Conservation (phyloP, 2,113 vertebrate genomes). For the Rhagologus leucostigma region DNA sequence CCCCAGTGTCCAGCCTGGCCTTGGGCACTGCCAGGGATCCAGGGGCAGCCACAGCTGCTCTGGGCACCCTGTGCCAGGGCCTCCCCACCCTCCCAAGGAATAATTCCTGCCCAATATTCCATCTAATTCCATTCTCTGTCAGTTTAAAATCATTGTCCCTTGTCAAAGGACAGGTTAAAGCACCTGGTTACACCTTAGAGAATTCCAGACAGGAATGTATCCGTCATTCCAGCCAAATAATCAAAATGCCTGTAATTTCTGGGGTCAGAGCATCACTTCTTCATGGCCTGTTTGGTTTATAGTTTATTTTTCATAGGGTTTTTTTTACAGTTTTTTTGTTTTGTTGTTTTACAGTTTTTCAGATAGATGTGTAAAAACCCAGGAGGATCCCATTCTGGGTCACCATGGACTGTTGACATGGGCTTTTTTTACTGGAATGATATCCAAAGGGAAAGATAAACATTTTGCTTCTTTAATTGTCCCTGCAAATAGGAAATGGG, state of each 20-base stretch:
- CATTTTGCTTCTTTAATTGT: background rate
- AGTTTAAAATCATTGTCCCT: background rate
- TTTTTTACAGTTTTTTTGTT: background rate
- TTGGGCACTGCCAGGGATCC: background rate
- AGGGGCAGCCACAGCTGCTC: background rate
- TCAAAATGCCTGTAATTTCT: background rate
- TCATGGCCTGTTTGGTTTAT: background rate
- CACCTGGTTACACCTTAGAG: background rate
- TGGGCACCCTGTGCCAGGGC: background rate
- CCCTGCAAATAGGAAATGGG: background rate
- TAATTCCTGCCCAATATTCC: background rate
- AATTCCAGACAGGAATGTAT: background rate
- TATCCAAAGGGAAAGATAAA: background rate
- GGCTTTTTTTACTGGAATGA: background rate
- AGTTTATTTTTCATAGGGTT: background rate
- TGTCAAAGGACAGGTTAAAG: background rate
- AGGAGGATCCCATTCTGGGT: background rate
- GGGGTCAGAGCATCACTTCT: background rate
- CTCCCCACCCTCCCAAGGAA: fast-evolving
- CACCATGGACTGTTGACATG: background rate
- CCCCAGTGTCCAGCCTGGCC: background rate
- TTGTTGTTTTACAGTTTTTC: background rate
- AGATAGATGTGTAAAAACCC: background rate
- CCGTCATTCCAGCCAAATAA: background rate
- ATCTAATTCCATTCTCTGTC: no score